Conservation (phyloP, 1,140 invertebrate species). For the Dryas iulia region DNA sequence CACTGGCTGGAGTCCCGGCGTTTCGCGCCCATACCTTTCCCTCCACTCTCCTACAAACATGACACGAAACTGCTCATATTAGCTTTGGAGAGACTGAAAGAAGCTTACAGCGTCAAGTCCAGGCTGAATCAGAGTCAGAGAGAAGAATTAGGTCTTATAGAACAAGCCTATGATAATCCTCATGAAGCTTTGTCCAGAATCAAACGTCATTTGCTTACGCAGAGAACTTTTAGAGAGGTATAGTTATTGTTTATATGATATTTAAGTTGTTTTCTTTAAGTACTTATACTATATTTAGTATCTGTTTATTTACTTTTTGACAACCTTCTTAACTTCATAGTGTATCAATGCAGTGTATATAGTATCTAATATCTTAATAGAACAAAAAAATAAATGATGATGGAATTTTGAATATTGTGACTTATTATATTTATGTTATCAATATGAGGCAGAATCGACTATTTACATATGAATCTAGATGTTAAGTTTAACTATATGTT, state of each 20-base stretch:
- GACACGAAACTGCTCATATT: constrained; percentile 99
- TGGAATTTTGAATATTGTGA: no score
- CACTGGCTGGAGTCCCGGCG: constrained; percentile 99
- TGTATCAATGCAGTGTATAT: no score
- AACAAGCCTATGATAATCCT: constrained; percentile 99
- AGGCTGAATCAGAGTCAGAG: constrained; percentile 98
- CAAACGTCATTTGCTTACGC: constrained; percentile 98
- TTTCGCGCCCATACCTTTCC: constrained; percentile 99
- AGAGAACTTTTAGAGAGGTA: constrained; percentile 98
- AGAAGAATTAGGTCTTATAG: constrained; percentile 98
- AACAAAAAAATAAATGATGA: no score
- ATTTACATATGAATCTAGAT: no score
- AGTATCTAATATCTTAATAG: no score
- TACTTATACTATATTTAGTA: no score
- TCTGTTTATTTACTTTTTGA: no score
- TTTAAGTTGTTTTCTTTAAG: background rate
- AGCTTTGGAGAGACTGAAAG: constrained; percentile 97
- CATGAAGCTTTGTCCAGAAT: constrained; percentile 99
- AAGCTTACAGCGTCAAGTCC: constrained; percentile 99
- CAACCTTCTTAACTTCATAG: no score
- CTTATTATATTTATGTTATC: no score
- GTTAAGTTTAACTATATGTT: no score
- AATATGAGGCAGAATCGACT: no score
- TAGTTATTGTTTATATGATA: background rate
- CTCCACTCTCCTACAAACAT: constrained; percentile 99